phyloP scores from a whole-genome alignment of 2,113 vertebrate species.

The Acanthisitta chloris region DNA sequence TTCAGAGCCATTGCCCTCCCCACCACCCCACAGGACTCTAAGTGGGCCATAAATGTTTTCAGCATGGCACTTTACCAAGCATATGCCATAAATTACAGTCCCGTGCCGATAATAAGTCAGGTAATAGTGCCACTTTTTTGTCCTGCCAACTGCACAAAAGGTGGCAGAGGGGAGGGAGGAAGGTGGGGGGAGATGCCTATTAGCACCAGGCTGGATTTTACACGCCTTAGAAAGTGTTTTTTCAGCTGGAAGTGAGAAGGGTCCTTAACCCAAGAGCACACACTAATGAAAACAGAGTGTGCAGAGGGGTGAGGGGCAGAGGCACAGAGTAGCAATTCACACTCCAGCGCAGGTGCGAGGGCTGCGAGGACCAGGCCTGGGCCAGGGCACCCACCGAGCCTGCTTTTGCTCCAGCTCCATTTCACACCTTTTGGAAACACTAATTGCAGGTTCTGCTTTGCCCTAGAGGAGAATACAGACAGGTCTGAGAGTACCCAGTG shows the following conservation, averaged over 20 bases:
- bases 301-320: neutral
- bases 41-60: constrained; percentile 60
- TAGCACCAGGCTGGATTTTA: constrained; percentile 64
- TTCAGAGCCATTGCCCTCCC: neutral
- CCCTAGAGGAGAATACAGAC: neutral
- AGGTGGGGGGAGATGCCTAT: neutral
- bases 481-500: neutral
- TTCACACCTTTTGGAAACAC: constrained; percentile 29
- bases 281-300: constrained; percentile 53
- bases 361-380: neutral
- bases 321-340: constrained; percentile 58
- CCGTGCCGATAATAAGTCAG: constrained; percentile 60
- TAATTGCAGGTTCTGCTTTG: constrained; percentile 3
- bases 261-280: constrained; percentile 18
- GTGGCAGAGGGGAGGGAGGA: constrained; percentile 30
- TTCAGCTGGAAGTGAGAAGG: constrained; percentile 57
- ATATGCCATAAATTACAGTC: constrained; percentile 55
- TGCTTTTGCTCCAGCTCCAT: neutral
- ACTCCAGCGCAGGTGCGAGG: neutral
- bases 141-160: constrained; percentile 57
- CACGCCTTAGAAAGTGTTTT: constrained; percentile 50
- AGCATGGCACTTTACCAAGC: constrained; percentile 54
- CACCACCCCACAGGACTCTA: neutral
- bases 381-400: neutral
- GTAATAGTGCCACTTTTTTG: constrained; percentile 52